Evolutionary conservation across 2,888 invertebrate species (phyloP).

Genomic region (Rambutsinella grinnellia): DNA sequence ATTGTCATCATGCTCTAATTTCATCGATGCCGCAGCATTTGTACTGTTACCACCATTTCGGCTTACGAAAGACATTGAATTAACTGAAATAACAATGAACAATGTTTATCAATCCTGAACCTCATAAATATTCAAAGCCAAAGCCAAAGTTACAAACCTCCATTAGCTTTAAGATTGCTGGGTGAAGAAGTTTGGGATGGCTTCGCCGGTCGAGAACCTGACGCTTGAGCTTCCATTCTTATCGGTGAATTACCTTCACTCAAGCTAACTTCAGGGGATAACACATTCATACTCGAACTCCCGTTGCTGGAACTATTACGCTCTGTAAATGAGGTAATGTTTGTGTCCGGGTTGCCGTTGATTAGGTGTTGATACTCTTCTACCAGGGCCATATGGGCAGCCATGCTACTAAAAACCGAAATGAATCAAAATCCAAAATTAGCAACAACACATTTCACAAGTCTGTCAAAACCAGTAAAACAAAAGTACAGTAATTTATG

Average conservation of each 20-base stretch:
- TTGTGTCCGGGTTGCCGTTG: slow-evolving; percentile 65
- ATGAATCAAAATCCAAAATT: neutral
- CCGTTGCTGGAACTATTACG: slow-evolving; percentile 62
- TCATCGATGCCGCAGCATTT: slow-evolving; percentile 54
- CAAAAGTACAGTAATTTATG: too few species aligned
- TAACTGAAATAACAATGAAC: neutral
- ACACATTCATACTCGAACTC: slow-evolving; percentile 64
- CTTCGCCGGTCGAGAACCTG: slow-evolving; percentile 49
- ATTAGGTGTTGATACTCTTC: slow-evolving; percentile 66
- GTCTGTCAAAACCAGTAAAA: too few species aligned
- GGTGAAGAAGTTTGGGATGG: slow-evolving; percentile 49
- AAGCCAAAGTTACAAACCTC: slow-evolving; percentile 18
- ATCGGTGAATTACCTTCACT: slow-evolving; percentile 66
- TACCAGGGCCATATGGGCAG: slow-evolving; percentile 65
- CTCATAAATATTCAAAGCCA: neutral
- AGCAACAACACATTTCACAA: too few species aligned
- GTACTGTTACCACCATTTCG: slow-evolving; percentile 53
- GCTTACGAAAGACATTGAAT: slow-evolving; percentile 44
- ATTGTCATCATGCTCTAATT: slow-evolving; percentile 61
- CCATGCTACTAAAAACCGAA: slow-evolving; percentile 56
- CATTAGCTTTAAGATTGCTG: slow-evolving; percentile 42
- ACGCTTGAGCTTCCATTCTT: slow-evolving; percentile 62
- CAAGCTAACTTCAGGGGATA: slow-evolving; percentile 66
- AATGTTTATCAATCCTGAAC: neutral
- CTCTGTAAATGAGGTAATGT: slow-evolving; percentile 61